These are phyloP conservation scores for Piliocolobus tephrosceles DNA, from an alignment of 2,113 vertebrate species.

Conservation along the genomic window DNA sequence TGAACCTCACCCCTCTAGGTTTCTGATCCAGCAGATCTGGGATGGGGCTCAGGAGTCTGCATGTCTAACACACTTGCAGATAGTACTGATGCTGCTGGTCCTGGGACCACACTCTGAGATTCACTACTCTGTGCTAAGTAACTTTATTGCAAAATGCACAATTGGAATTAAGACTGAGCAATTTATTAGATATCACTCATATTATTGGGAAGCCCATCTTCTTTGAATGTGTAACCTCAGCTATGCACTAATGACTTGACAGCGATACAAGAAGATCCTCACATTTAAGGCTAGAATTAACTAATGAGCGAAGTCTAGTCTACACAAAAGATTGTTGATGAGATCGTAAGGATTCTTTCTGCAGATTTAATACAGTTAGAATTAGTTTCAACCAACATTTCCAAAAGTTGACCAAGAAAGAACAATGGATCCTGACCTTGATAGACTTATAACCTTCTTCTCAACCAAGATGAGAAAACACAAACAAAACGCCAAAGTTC, in stretches of 20 bases:
- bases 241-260: background rate
- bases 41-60: background rate
- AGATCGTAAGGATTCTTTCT: background rate
- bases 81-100: background rate
- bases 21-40: background rate
- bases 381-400: background rate
- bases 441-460: background rate
- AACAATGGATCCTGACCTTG: background rate
- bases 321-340: background rate
- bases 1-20: background rate
- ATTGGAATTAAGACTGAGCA: background rate
- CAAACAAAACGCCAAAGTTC: background rate
- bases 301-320: background rate
- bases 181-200: background rate
- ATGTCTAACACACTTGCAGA: background rate
- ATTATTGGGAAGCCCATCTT: background rate
- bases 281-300: background rate
- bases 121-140: background rate
- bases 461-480: background rate
- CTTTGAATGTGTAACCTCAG: background rate
- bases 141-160: background rate
- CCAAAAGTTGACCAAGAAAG: background rate
- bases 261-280: background rate
- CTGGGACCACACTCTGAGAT: background rate
- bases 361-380: background rate